A percentile compares a stretch with the other conserved stretches of the same genome.
Evolutionary conservation across 2,113 vertebrate genomes (phyloP).

Genomic region (Entelurus aequoreus): DNA sequence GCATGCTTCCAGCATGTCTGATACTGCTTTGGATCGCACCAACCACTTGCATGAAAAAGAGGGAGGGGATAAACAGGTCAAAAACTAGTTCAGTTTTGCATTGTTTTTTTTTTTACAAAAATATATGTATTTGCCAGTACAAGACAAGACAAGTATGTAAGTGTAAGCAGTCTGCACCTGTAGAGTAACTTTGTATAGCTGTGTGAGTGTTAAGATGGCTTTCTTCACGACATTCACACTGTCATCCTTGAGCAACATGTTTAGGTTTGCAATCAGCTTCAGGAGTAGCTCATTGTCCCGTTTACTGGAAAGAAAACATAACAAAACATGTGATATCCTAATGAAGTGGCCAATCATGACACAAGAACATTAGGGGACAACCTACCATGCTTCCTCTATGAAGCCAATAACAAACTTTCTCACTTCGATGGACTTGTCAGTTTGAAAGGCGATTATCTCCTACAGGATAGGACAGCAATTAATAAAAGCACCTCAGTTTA

Average conservation of each 20-base stretch:
- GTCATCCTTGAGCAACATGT: conserved; percentile 89
- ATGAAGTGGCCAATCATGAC: background rate
- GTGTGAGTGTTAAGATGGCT: conserved; percentile 89
- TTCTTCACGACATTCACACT: conserved; percentile 95
- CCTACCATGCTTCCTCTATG: conserved; percentile 92
- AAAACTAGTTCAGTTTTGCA: background rate
- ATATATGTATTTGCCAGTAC: background rate
- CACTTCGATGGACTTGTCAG: conserved; percentile 88
- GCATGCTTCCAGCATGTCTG: conserved; percentile 87
- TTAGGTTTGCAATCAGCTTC: conserved; percentile 86
- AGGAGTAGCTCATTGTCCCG: conserved; percentile 88
- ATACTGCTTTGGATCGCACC: conserved; percentile 77
- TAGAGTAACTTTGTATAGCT: conserved; percentile 88
- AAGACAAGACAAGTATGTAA: too few species aligned
- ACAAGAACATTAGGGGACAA: background rate
- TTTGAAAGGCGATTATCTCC: conserved; percentile 93
- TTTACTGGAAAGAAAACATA: conserved; percentile 70
- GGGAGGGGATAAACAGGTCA: background rate
- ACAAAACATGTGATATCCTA: background rate
- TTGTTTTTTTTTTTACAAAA: background rate
- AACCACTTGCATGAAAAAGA: conserved; percentile 76
- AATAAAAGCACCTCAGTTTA: background rate
- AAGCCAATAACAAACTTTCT: conserved; percentile 92
- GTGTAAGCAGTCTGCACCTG: conserved; percentile 68
- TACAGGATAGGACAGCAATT: conserved; percentile 33